Base-by-base conservation (phyloP, 2,888 invertebrate species). In the Julus scandinavius region DNA sequence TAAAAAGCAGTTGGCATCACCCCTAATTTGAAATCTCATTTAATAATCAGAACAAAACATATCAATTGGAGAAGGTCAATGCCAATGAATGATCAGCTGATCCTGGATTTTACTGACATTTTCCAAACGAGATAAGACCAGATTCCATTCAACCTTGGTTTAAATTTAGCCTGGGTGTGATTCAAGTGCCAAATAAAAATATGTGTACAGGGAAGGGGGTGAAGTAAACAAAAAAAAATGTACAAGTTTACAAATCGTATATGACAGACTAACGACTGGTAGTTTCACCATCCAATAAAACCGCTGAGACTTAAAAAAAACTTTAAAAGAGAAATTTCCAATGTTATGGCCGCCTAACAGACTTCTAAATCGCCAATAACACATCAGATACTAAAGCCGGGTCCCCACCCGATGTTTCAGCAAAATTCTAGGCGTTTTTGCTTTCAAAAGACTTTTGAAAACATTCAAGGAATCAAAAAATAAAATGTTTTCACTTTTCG, bases 61-160 rank as follows among this genome's bases (percentile, higher is more conserved):
- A 72, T 9, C 72, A 72, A 72, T 72, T 72, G 9, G 45, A 17
- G 9, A 72, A 38, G 80, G 29, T 80, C 80, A 80, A 80, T 38
- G 80, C 80, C 80, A 80, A 38, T 29, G 29, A 29, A 38, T 13
- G 38, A 80, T 80, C 80, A 80, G 38, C 38, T 38, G 80, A 80
- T 38, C 9, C 20, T 29, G 38, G 2, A 38, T 29, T 38, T 20
- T 38, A 80, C 29, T 13, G 38, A 9, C 29, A 11, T 29, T 7
- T 11, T 38, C 13, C 13, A 80, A 20, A 38, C 80, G 15, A 80
- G 80, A 13, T 80, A 80, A 80, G 9, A 72, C 1, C 80, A 38
- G 2, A 80, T 80, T 29, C 20, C 38, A 80, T 80, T 80, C 38
- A 80, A 80, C 80, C 80, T 80, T 80, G 80, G 80, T 80, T 80